Percentiles rank a stretch among this genome's conserved stretches.
These are phyloP conservation scores for Cephus sareptanus DNA, from an alignment of 2,888 invertebrate genomes.

Conservation along the genomic window DNA sequence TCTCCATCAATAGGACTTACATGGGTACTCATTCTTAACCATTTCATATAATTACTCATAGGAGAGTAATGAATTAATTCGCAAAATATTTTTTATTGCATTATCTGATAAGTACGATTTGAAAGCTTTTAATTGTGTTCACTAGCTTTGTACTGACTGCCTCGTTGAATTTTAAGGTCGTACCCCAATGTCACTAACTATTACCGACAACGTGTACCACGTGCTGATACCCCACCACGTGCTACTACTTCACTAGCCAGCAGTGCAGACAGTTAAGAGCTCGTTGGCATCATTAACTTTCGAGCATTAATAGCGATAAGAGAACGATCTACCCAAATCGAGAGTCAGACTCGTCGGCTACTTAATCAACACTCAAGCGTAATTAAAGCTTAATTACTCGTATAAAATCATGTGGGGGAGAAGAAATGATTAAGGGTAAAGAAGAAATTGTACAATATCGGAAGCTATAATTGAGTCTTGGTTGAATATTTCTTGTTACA, in stretches of 20 bases:
- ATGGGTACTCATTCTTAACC: not conserved
- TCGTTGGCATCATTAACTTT: not conserved
- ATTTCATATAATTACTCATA: not conserved
- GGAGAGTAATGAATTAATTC: not conserved
- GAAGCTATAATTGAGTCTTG: not conserved
- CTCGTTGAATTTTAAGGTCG: not conserved
- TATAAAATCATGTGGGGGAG: not conserved
- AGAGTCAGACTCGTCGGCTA: not conserved
- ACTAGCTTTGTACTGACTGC: not conserved
- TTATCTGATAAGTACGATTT: not conserved
- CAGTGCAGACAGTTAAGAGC: not conserved
- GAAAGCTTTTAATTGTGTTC: not conserved
- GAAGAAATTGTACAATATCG: not conserved
- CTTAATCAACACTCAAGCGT: not conserved
- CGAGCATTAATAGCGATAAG: not conserved
- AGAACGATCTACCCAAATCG: not conserved
- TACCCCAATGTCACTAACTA: not conserved
- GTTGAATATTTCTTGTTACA: not conserved
- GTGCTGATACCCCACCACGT: not conserved
- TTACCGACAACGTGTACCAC: not conserved
- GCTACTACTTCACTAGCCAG: not conserved
- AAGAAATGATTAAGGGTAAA: not conserved
- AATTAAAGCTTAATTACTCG: not conserved
- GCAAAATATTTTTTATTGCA: not conserved
- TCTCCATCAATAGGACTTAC: constrained; percentile 1